phyloP scores from a whole-genome alignment of 1,140 invertebrate genomes.

The Himalopsyche phryganea region DNA sequence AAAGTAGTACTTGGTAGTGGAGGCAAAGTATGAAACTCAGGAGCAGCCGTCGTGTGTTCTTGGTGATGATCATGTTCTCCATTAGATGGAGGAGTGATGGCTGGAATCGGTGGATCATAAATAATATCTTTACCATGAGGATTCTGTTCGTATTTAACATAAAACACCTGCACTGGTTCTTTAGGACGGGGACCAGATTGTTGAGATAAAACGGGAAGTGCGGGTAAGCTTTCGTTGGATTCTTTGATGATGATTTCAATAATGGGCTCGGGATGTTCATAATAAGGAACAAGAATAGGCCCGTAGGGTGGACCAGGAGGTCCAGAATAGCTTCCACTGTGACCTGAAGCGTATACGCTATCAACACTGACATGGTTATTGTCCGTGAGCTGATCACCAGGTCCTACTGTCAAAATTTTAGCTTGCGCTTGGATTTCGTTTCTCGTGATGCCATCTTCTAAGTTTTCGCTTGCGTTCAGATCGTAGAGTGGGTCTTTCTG shows the following conservation, averaged over 20 bases:
- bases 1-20: conserved; percentile 69
- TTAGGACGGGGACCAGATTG: conserved; percentile 61
- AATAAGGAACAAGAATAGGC: conserved; percentile 59
- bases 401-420: conserved; percentile 53
- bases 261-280: conserved; percentile 79
- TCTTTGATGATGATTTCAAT: conserved; percentile 90
- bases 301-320: conserved; percentile 51
- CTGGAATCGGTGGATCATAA: conserved; percentile 73
- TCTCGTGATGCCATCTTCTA: conserved; percentile 48
- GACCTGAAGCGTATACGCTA: conserved; percentile 45
- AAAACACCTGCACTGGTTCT: conserved; percentile 84
- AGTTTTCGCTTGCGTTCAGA: conserved; percentile 42
- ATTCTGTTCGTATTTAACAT: conserved; percentile 84
- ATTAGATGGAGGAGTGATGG: conserved; percentile 63
- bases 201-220: conserved; percentile 56
- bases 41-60: conserved; percentile 44
- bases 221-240: conserved; percentile 74
- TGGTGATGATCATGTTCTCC: conserved; percentile 54
- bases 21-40: conserved; percentile 45
- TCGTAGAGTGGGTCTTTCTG: conserved; percentile 73
- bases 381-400: conserved; percentile 47
- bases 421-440: conserved; percentile 52
- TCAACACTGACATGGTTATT: conserved; percentile 47
- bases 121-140: conserved; percentile 68
- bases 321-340: conserved; percentile 38